Evolutionary conservation across 2,888 invertebrate genomes (phyloP).

Genomic region (Heteromurus nitidus): DNA sequence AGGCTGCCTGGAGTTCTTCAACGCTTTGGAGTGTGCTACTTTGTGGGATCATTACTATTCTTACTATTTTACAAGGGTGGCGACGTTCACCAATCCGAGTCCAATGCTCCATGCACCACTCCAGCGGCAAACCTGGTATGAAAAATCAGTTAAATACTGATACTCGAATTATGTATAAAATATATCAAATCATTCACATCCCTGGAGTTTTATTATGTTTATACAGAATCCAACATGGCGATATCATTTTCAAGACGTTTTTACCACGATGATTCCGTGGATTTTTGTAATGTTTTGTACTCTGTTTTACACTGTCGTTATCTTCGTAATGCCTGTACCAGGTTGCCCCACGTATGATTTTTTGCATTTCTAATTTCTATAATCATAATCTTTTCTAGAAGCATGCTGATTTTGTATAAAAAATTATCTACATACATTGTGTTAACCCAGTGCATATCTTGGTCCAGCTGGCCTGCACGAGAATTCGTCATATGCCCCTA

Average conservation of each 20-base stretch:
- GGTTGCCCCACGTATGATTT: slow-evolving; percentile 86
- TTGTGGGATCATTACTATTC: slow-evolving; percentile 80
- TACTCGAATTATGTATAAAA: too few species aligned
- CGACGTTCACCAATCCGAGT: neutral
- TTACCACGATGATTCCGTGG: slow-evolving; percentile 78
- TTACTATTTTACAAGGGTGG: neutral
- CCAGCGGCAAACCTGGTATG: too few species aligned
- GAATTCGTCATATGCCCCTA: slow-evolving; percentile 62
- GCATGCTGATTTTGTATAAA: too few species aligned
- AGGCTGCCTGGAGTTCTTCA: slow-evolving; percentile 94
- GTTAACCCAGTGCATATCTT: slow-evolving; percentile 77
- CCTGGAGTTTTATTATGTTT: too few species aligned
- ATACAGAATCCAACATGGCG: too few species aligned
- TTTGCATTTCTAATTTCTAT: slow-evolving; percentile 15
- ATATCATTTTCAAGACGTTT: too few species aligned
- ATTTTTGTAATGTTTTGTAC: slow-evolving; percentile 81
- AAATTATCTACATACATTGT: neutral
- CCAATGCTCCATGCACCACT: neutral
- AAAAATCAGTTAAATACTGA: neutral
- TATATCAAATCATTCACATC: too few species aligned
- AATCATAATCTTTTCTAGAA: too few species aligned
- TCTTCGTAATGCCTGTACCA: slow-evolving; percentile 84
- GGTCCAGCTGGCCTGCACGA: slow-evolving; percentile 79
- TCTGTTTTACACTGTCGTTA: slow-evolving; percentile 81
- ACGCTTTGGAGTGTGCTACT: slow-evolving; percentile 88